Conservation (phyloP, 1,140 invertebrate genomes). For the Dolichoris vasculosae region DNA sequence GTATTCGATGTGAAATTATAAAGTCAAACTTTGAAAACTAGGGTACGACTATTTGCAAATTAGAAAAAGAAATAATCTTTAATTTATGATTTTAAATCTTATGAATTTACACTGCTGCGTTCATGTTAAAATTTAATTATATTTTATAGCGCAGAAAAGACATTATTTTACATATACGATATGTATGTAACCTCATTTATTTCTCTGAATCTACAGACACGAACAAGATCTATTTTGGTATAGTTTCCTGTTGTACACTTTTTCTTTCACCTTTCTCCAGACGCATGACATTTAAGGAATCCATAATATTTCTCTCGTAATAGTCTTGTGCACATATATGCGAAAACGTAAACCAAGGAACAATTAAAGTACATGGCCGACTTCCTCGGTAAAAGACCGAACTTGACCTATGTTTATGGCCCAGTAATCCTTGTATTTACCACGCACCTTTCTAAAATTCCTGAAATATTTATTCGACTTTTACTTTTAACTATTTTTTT, state of each 20-base stretch:
- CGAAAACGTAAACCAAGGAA: neutral
- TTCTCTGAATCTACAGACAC: neutral
- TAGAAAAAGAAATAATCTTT: too few relatives aligned
- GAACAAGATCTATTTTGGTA: neutral
- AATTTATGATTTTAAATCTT: too few relatives aligned
- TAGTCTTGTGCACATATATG: neutral
- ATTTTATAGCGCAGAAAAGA: neutral
- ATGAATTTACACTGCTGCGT: too few relatives aligned
- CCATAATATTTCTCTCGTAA: neutral
- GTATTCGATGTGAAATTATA: too few relatives aligned
- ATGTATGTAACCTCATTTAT: neutral
- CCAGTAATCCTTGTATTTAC: neutral
- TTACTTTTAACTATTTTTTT: neutral
- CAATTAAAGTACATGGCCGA: neutral
- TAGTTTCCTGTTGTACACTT: neutral
- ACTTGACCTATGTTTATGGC: slow-evolving; percentile 14
- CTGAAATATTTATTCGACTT: neutral
- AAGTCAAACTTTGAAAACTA: too few relatives aligned
- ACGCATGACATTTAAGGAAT: neutral
- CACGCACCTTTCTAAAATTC: neutral
- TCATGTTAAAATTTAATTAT: too few relatives aligned
- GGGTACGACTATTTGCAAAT: too few relatives aligned
- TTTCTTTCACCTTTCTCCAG: neutral
- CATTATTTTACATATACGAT: neutral
- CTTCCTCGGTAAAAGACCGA: neutral